Evolutionary conservation across 2,888 invertebrate genomes (phyloP), one percentile per base, ranked within the genome.

Genomic region (Hoplodrina ambigua): DNA sequence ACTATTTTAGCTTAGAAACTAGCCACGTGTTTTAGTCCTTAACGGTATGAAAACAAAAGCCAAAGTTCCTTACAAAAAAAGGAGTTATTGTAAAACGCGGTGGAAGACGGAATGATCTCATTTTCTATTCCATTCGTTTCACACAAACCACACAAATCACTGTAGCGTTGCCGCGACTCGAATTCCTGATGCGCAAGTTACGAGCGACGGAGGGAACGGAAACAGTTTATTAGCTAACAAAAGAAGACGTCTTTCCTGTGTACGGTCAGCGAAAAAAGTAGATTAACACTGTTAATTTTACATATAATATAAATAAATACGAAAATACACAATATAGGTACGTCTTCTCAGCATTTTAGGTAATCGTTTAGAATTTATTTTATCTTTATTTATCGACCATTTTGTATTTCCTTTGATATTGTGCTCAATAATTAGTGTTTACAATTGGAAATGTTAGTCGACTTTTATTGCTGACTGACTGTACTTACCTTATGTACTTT

Each of bases 41-140:
- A 56, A 3, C 55, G 37, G 20, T 15, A 37, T 57, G 30, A 70
- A 72, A 66, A 78, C 67, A 75, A 69, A 69, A 61, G 63, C 60
- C 62, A 72, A 67, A 76, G 80, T 80, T 72, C 62, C 19, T 44
- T 62, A 70, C 58, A 73, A 72, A 82, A 79, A 76, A 59, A 72
- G 68, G 69, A 83, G 80, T 83, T 85, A 85, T 85, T 86, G 84
- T 85, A 81, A 80, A 85, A 78, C 80, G 81, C 69, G 78, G 78
- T 50, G 80, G 85, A 87, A 90, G 88, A 90, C 87, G 85, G 88
- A 92, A 89, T 89, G 89, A 89, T 91, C 91, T 91, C 91, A 92
- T 93, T 92, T 90, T 90, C 91, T 89, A 92, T 93, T 92, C 92
- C 89, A 91, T 91, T 91, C 92, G 89, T 86, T 90, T 86, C 87